Percentiles rank a stretch among this genome's conserved stretches.
Conservation (phyloP, 2,888 invertebrate species). For the Parochlus steinenii region DNA sequence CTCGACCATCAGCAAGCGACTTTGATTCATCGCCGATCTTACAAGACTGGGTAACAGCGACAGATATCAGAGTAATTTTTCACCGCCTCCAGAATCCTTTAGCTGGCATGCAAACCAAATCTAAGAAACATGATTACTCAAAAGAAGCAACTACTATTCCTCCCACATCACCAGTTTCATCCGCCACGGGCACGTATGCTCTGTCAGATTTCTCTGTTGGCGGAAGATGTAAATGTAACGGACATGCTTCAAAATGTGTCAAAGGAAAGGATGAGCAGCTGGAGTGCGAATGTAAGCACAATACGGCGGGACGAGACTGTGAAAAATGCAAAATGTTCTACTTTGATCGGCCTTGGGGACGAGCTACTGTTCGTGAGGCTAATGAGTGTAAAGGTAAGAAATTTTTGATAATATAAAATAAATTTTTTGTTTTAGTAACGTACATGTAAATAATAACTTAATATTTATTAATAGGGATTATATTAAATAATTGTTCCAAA, state of each 20-base stretch:
- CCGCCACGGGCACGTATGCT: conserved; percentile 53
- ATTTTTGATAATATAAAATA: no score
- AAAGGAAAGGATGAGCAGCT: conserved; percentile 54
- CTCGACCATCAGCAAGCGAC: conserved; percentile 83
- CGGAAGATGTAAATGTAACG: conserved; percentile 98
- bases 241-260: conserved; percentile 86
- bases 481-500: no score
- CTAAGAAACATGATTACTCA: conserved; percentile 18
- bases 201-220: conserved; percentile 96
- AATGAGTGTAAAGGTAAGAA: conserved; percentile 98
- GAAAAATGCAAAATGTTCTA: conserved; percentile 97
- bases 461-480: no score
- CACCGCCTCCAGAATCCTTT: conserved; percentile 67
- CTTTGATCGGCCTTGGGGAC: conserved; percentile 96
- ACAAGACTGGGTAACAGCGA: conserved; percentile 98
- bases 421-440: no score
- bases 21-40: conserved; percentile 92
- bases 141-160: conserved; percentile 21
- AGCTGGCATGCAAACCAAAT: conserved; percentile 17
- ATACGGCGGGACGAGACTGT: conserved; percentile 96
- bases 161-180: conserved; percentile 20
- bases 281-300: conserved; percentile 94
- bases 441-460: no score
- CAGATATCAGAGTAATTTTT: conserved; percentile 87
- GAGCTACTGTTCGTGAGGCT: conserved; percentile 87